These are phyloP conservation scores for Hydropsyche betteni DNA, from an alignment of 2,888 invertebrate genomes.

Conservation along the genomic window DNA sequence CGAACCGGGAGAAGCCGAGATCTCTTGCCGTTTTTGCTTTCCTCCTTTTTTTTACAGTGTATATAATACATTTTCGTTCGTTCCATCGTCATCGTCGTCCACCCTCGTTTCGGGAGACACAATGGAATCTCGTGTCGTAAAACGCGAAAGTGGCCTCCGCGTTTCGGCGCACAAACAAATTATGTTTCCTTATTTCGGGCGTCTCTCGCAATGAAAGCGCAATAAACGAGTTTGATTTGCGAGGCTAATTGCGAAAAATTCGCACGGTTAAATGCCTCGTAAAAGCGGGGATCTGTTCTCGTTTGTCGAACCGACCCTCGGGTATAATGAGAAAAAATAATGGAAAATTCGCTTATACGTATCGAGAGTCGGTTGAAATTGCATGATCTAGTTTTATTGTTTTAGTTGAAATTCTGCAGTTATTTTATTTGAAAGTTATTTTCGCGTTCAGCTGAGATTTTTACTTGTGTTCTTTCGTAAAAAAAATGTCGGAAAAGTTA, in stretches of 20 bases:
- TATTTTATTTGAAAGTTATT: too few relatives aligned
- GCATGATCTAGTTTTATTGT: too few relatives aligned
- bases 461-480: too few relatives aligned
- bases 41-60: slow-evolving; percentile 11
- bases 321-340: too few relatives aligned
- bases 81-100: not conserved
- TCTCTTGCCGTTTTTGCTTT: not conserved
- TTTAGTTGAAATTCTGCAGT: too few relatives aligned
- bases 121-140: slow-evolving; percentile 19
- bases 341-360: too few relatives aligned
- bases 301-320: too few relatives aligned
- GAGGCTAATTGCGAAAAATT: slow-evolving; percentile 28
- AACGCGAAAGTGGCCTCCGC: slow-evolving; percentile 17
- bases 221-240: slow-evolving; percentile 28
- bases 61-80: not conserved
- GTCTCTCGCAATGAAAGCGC: slow-evolving; percentile 21
- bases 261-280: slow-evolving; percentile 8
- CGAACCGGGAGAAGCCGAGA: slow-evolving; percentile 2
- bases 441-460: too few relatives aligned
- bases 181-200: slow-evolving; percentile 27
- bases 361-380: too few relatives aligned
- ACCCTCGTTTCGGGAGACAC: slow-evolving; percentile 3
- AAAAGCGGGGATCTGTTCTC: too few relatives aligned
- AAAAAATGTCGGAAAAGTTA: too few relatives aligned
- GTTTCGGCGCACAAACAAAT: slow-evolving; percentile 11